Percentiles rank a stretch among this genome's conserved stretches.
phyloP scores from a whole-genome alignment of 2,888 invertebrate species.

The Eutolmus rufibarbis region DNA sequence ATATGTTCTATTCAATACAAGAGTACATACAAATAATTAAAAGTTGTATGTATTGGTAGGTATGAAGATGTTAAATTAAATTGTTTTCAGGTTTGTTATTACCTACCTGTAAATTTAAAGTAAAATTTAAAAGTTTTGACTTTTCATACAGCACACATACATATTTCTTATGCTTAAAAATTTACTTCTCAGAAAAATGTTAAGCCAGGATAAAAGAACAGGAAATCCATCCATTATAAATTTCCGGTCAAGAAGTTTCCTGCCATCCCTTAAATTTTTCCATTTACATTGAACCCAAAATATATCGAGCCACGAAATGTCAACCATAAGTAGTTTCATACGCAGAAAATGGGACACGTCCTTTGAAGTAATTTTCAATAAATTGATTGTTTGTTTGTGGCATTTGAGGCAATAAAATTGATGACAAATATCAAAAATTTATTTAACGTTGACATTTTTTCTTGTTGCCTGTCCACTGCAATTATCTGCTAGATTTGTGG shows the following conservation, averaged over 20 bases:
- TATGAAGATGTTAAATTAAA: too few relatives aligned
- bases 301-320: background rate
- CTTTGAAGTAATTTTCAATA: constrained; percentile 4
- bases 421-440: background rate
- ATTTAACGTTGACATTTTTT: background rate
- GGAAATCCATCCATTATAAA: background rate
- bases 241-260: constrained; percentile 14
- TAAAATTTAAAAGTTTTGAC: background rate
- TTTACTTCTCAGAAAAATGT: background rate
- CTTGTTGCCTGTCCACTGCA: background rate
- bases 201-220: background rate
- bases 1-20: too few relatives aligned
- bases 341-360: background rate
- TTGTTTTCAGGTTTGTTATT: too few relatives aligned
- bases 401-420: background rate
- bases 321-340: background rate
- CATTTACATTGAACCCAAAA: background rate
- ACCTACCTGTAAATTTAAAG: background rate
- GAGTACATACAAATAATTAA: too few relatives aligned
- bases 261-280: background rate
- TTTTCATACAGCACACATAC: background rate
- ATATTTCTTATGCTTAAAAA: background rate
- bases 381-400: background rate
- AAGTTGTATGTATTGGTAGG: too few relatives aligned
- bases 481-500: background rate